Conservation (phyloP, 2,888 invertebrate species). For the Lycia hirtaria region DNA sequence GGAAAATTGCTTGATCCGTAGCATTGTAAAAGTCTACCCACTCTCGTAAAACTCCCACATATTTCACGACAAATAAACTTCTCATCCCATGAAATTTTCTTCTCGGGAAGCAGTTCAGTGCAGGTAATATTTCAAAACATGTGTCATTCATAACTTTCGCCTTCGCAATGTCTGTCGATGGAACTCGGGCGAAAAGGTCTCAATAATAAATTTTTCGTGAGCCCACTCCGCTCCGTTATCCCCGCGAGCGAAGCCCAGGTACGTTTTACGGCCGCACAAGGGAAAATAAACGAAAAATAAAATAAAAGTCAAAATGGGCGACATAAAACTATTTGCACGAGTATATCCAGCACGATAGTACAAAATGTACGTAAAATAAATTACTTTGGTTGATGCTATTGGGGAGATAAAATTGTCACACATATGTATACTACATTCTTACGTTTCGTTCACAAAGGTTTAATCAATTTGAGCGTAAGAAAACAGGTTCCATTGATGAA, state of each 20-base stretch:
- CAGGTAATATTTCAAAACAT: conserved; percentile 86
- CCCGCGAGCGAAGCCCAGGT: conserved; percentile 81
- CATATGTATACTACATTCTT: not conserved
- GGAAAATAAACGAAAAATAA: conserved; percentile 85
- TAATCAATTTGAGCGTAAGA: not conserved
- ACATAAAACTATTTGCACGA: conserved; percentile 82
- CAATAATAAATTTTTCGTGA: conserved; percentile 85
- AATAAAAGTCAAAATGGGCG: conserved; percentile 84
- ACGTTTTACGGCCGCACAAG: conserved; percentile 83
- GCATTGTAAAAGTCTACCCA: conserved; percentile 77
- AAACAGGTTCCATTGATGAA: not conserved
- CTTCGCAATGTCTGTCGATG: conserved; percentile 85
- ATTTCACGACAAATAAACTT: conserved; percentile 85
- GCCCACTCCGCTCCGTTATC: conserved; percentile 80
- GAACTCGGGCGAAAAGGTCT: conserved; percentile 82
- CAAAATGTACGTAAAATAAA: conserved; percentile 57
- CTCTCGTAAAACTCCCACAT: conserved; percentile 83
- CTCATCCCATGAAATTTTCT: conserved; percentile 81
- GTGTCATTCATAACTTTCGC: conserved; percentile 85
- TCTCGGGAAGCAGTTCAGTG: conserved; percentile 78
- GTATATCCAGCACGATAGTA: conserved; percentile 68
- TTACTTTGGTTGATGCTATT: conserved; percentile 19
- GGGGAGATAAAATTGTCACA: conserved; percentile 41
- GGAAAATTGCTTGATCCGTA: conserved; percentile 78
- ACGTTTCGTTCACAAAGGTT: not conserved